Evolutionary conservation across 2,113 vertebrate genomes (phyloP).

Genomic region (Mormyrus iriodes): DNA sequence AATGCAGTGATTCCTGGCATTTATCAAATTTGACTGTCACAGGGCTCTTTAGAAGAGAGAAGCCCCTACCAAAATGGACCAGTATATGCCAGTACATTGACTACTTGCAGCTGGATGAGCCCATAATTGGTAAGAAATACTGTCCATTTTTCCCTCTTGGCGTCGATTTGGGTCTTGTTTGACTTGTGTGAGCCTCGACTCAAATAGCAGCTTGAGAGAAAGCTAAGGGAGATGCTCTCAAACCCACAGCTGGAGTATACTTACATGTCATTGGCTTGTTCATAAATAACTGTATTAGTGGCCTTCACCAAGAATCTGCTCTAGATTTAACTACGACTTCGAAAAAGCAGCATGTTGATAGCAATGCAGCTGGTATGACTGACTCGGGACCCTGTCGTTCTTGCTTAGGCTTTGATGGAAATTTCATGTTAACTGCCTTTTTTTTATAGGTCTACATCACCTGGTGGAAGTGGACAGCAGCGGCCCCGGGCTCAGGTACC

Average conservation of each 20-base stretch:
- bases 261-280: background rate
- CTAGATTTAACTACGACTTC: background rate
- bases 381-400: background rate
- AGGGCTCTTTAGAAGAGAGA: constrained; percentile 45
- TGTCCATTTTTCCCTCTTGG: background rate
- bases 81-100: constrained; percentile 56
- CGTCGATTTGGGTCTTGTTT: background rate
- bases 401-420: background rate
- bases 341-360: background rate
- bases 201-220: background rate
- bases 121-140: constrained; percentile 59
- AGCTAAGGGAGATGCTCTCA: background rate
- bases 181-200: background rate
- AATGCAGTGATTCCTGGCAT: background rate
- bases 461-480: constrained; percentile 42
- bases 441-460: constrained; percentile 48
- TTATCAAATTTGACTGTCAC: constrained; percentile 32
- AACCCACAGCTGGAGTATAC: background rate
- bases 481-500: constrained; percentile 39
- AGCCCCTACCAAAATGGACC: constrained; percentile 45
- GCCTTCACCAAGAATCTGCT: background rate
- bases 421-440: background rate
- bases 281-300: background rate
- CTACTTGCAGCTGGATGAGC: constrained; percentile 62
- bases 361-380: background rate